These are phyloP conservation scores for Argyra leucocephala DNA, from an alignment of 2,888 invertebrate genomes.

Conservation along the genomic window DNA sequence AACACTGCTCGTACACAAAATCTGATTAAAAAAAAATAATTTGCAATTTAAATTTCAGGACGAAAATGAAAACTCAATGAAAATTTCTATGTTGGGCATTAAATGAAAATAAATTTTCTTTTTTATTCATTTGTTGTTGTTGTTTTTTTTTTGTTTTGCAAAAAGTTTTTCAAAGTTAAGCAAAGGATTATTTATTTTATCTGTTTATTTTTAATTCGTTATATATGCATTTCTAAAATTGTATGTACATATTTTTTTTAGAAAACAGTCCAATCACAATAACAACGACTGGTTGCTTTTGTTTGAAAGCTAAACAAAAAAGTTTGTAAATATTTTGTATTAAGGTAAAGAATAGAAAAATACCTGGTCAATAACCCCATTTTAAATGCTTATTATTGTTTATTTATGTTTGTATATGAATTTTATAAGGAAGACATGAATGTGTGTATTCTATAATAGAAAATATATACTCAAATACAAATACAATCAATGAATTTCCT, in stretches of 20 bases:
- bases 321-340: no score
- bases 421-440: no score
- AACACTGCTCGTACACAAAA: no score
- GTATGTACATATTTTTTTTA: no score
- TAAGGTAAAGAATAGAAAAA: not conserved
- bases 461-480: not conserved
- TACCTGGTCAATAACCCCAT: slow-evolving; percentile 14
- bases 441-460: no score
- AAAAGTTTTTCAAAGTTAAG: not conserved
- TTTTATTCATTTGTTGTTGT: no score
- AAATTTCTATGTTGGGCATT: no score
- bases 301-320: slow-evolving; percentile 28
- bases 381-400: not conserved
- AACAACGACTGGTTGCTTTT: slow-evolving; percentile 16
- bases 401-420: no score
- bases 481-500: not conserved
- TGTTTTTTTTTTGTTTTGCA: not conserved
- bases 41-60: no score
- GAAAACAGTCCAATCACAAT: not conserved
- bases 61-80: no score
- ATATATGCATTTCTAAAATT: not conserved
- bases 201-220: not conserved
- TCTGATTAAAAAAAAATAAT: no score
- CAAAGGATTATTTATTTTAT: not conserved
- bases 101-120: no score